Percentiles rank a stretch among this genome's conserved stretches.
These are phyloP conservation scores for Xerus inauris DNA, from an alignment of 2,113 vertebrate genomes.

Conservation along the genomic window DNA sequence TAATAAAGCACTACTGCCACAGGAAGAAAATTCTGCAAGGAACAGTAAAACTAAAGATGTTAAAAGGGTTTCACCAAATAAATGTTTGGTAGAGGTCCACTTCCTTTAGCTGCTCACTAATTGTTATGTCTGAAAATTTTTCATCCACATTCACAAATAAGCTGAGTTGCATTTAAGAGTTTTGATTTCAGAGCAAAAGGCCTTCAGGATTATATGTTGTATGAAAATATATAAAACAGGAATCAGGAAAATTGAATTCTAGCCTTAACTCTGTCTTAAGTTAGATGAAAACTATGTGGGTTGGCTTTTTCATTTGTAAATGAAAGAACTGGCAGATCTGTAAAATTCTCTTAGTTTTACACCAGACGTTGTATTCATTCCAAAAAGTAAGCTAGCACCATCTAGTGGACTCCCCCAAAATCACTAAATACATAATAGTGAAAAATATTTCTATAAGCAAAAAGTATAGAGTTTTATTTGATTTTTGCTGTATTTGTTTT, in stretches of 20 bases:
- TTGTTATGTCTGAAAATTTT: neutral
- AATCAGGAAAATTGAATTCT: neutral
- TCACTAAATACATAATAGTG: neutral
- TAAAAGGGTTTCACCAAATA: neutral
- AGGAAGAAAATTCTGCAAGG: neutral
- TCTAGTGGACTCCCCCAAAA: slow-evolving; percentile 80
- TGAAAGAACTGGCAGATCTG: neutral
- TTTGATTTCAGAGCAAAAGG: slow-evolving; percentile 2
- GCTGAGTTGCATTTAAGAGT: neutral
- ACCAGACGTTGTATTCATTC: neutral
- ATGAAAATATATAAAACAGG: neutral
- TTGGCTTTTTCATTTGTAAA: slow-evolving; percentile 38
- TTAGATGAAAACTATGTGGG: slow-evolving; percentile 17
- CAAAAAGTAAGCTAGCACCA: slow-evolving; percentile 82
- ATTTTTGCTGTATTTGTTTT: neutral
- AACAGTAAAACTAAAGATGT: slow-evolving; percentile 34
- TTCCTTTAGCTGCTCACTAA: neutral
- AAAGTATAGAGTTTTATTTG: neutral
- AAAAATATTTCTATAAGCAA: neutral
- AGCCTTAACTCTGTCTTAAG: neutral
- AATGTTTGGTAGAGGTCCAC: neutral
- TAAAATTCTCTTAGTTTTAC: neutral
- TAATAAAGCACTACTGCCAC: slow-evolving; percentile 36
- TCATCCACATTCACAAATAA: neutral
- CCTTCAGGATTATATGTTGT: neutral